Base-by-base conservation (phyloP, 2,888 invertebrate genomes). In the Zygothrica quintamaculata region DNA sequence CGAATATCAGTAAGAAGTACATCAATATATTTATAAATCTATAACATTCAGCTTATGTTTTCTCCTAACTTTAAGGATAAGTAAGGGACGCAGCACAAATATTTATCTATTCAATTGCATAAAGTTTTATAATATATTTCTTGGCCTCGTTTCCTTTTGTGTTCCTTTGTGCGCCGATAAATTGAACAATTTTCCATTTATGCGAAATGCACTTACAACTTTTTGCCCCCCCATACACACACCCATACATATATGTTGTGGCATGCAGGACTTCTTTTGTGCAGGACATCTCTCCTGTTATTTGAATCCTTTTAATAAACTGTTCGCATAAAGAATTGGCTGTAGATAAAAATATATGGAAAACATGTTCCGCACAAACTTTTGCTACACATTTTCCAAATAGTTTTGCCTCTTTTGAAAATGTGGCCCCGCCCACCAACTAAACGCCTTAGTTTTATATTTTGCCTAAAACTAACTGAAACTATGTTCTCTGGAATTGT, bases 111-210 rank as follows among this genome's bases (percentile, higher is more conserved):
- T 67, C 56, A 62, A 73, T 57, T 67, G 68, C 46, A 25, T 34
- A 37, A 50, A 73, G 68, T 67, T 67, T 15, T 18, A 11, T 15
- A 56, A 66, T 37, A 56, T 72, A 43, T 65, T 43, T 22, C 36
- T 33, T 36, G 50, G 47, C 59, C 55, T 39, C 25, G 51, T 60
- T n/a, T 47, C 18, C 25, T 33, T 15, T 51, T 51, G 40, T 31
- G 34, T 26, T 52, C 40, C 40, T 81, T 81, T 76, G 74, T 81
- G 62, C 55, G 47, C 61, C 68, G 56, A 72, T 84, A 84, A 77
- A 84, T 79, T 84, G 75, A 74, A 79, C 72, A 72, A 66, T 79
- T 79, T 79, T 69, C 69, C 60, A 85, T 82, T 85, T 85, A 75
- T 66, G 76, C 53, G 65, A 78, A 81, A 73, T 84, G 79, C 74